Conservation (phyloP, 2,888 invertebrate genomes). For the Pilophorus perplexus region DNA sequence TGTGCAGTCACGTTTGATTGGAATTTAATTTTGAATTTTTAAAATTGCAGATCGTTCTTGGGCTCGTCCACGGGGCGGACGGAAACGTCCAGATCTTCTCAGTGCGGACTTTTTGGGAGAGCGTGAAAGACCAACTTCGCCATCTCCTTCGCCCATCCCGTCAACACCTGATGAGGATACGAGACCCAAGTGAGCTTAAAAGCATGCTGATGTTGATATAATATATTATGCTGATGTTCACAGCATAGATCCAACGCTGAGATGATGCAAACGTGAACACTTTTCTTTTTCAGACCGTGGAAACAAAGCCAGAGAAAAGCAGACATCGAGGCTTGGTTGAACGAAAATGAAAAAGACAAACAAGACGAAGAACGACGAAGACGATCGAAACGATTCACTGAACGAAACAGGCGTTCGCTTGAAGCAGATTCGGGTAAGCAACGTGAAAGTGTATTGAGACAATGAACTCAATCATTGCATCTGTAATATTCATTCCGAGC, state of each 20-base stretch:
- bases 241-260: too few relatives aligned
- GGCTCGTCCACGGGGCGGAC: slow-evolving; percentile 72
- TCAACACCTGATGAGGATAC: slow-evolving; percentile 54
- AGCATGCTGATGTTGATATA: too few relatives aligned
- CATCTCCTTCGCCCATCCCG: slow-evolving; percentile 59
- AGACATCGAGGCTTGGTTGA: slow-evolving; percentile 90
- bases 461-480: too few relatives aligned
- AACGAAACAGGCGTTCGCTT: slow-evolving; percentile 72
- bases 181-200: slow-evolving; percentile 57
- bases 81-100: slow-evolving; percentile 75
- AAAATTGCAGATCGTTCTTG: slow-evolving; percentile 88
- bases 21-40: too few relatives aligned
- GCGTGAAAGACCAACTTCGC: slow-evolving; percentile 70
- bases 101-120: slow-evolving; percentile 70
- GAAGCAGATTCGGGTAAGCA: slow-evolving; percentile 77
- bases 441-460: too few relatives aligned
- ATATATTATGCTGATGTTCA: too few relatives aligned
- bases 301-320: too few relatives aligned
- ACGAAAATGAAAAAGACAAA: slow-evolving; percentile 80
- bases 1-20: too few relatives aligned
- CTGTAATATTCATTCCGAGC: too few relatives aligned
- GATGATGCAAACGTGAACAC: too few relatives aligned
- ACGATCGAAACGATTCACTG: slow-evolving; percentile 63
- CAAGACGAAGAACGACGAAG: slow-evolving; percentile 68
- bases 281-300: slow-evolving; percentile 76